These are phyloP conservation scores for Pentalonia nigronervosa DNA, from an alignment of 1,140 invertebrate species.

Conservation along the genomic window DNA sequence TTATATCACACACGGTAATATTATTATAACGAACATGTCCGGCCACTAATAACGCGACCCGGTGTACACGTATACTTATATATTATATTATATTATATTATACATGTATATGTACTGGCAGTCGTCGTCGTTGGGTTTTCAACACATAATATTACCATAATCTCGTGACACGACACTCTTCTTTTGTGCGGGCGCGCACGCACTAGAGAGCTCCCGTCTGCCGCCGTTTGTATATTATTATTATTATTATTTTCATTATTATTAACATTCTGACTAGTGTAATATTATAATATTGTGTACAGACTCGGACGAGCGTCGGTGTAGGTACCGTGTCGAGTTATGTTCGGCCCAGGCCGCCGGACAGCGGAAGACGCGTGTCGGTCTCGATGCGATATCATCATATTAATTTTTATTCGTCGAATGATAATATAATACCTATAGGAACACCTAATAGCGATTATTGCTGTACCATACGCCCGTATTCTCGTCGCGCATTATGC, in stretches of 20 bases:
- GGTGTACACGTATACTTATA: neutral
- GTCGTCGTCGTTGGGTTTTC: constrained; percentile 45
- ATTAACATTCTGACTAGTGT: neutral
- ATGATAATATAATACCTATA: constrained; percentile 1
- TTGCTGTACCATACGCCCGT: neutral
- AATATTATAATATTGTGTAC: constrained; percentile 3
- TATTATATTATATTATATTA: neutral
- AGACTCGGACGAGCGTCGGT: neutral
- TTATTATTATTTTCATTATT: neutral
- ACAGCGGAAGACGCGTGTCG: neutral
- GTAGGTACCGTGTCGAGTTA: neutral
- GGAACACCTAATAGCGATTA: neutral
- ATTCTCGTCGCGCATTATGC: neutral
- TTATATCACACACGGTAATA: neutral
- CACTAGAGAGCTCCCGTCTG: constrained; percentile 35
- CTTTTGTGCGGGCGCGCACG: constrained; percentile 37
- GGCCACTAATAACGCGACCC: constrained; percentile 43
- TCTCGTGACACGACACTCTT: constrained; percentile 54
- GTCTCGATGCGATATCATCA: neutral
- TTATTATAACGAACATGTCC: constrained; percentile 37
- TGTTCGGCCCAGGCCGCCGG: neutral
- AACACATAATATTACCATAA: constrained; percentile 53
- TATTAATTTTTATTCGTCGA: neutral
- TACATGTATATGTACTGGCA: neutral
- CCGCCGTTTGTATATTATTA: constrained; percentile 2